Base-by-base conservation (phyloP, 1,140 invertebrate genomes). In the Leucophenga varia region DNA sequence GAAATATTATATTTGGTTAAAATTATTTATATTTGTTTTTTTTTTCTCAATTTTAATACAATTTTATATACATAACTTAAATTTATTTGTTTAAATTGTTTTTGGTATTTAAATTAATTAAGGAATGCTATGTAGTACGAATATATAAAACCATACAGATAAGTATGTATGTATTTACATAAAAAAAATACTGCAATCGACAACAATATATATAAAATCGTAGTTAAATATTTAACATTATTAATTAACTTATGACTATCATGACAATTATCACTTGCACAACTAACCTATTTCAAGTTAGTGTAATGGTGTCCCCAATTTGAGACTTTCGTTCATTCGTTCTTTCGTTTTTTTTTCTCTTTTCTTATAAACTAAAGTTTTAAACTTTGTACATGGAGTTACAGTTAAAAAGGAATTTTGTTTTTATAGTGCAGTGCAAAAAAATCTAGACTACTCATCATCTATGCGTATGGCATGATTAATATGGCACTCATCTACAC, bases 391-490 rank as follows among this genome's bases (percentile, higher is more conserved):
- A 68, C 64, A 69, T 64, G 35, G 55, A 59, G 58, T 21, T 19
- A 39, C 9, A 39, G 57, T 61, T 61, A 54, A 54, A 47, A n/a
- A n/a, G n/a, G n/a, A n/a, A n/a, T n/a, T n/a, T n/a, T n/a, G n/a
- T n/a, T n/a, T n/a, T n/a, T n/a, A n/a, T n/a, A n/a, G n/a, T n/a
- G n/a, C n/a, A n/a, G n/a, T n/a, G n/a, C n/a, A n/a, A n/a, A n/a
- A n/a, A n/a, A n/a, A n/a, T n/a, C n/a, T n/a, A n/a, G n/a, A 16
- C 48, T 49, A 57, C 47, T 73, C 70, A 32, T 71, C 70, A 38
- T 73, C 61, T 18, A 73, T 55, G 34, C 53, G 58, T 19, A 73
- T 68, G 40, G 60, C 70, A 37, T 60, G 52, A 50, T 73, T 73
- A 3, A 68, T 48, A 50, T 72, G 69, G 5, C 69, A 61, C 36